These are phyloP conservation scores for Taxidea taxus DNA, from an alignment of 2,113 vertebrate genomes.

Conservation along the genomic window DNA sequence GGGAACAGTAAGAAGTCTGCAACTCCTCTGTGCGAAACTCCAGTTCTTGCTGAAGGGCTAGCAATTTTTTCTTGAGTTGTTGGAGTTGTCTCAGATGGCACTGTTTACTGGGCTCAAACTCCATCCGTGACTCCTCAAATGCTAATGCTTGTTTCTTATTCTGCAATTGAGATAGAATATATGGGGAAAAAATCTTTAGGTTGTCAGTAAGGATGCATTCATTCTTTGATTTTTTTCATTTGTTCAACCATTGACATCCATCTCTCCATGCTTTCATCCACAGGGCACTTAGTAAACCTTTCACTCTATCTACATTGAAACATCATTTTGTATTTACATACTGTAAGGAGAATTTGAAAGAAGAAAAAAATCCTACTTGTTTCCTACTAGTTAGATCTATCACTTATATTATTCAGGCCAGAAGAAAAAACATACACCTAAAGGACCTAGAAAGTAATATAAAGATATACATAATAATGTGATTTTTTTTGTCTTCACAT, in stretches of 20 bases:
- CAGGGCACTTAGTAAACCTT: not conserved
- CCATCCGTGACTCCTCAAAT: slow-evolving; percentile 33
- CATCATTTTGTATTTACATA: not conserved
- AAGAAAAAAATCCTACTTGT: not conserved
- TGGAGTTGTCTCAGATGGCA: slow-evolving; percentile 75
- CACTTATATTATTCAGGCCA: not conserved
- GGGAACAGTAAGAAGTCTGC: slow-evolving; percentile 74
- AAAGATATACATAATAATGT: not conserved
- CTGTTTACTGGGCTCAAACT: slow-evolving; percentile 49
- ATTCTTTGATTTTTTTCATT: not conserved
- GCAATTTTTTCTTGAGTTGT: slow-evolving; percentile 67
- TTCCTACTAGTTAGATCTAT: not conserved
- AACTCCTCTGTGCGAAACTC: slow-evolving; percentile 71
- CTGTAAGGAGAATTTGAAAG: not conserved
- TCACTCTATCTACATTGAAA: not conserved
- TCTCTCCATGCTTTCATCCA: not conserved
- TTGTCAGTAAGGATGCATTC: not conserved
- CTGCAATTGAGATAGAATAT: not conserved
- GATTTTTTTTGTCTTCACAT: not conserved
- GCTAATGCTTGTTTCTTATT: not conserved
- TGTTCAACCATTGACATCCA: not conserved
- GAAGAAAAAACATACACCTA: not conserved
- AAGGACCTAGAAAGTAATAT: not conserved
- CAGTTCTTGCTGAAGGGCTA: slow-evolving; percentile 78
- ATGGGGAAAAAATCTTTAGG: not conserved